Conservation (phyloP, 2,888 invertebrate genomes). For the Tinea trinotella region DNA sequence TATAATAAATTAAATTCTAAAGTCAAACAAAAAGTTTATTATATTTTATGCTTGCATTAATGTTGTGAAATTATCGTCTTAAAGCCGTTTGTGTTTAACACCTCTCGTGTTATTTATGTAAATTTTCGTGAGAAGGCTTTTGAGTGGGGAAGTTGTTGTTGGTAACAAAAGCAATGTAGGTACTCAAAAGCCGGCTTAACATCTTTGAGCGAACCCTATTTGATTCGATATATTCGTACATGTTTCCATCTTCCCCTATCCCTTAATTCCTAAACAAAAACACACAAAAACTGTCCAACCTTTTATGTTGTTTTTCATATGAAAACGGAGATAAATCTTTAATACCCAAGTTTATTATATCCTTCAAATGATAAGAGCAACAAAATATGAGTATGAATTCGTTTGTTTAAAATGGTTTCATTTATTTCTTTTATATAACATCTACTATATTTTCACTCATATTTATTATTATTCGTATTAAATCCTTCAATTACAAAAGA, state of each 20-base stretch:
- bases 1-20: constrained; percentile 1
- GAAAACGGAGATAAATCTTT: constrained; percentile 12
- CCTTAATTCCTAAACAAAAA: constrained; percentile 2
- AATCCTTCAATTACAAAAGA: neutral
- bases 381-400: neutral
- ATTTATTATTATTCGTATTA: no score
- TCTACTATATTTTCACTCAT: no score
- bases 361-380: neutral
- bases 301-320: neutral
- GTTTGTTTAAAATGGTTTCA: neutral
- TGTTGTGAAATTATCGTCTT: constrained; percentile 6
- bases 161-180: constrained; percentile 6
- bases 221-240: constrained; percentile 13
- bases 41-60: neutral
- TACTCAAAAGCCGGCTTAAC: constrained; percentile 15
- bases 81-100: constrained; percentile 16
- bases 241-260: constrained; percentile 11
- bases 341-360: constrained; percentile 9
- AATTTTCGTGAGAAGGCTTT: constrained; percentile 5
- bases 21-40: constrained; percentile 2
- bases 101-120: constrained; percentile 16
- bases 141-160: constrained; percentile 11
- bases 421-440: no score
- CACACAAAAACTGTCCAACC: constrained; percentile 1
- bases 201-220: constrained; percentile 11